Evolutionary conservation across 2,888 invertebrate species (phyloP).

Genomic region (Chloroclystis v-ata): DNA sequence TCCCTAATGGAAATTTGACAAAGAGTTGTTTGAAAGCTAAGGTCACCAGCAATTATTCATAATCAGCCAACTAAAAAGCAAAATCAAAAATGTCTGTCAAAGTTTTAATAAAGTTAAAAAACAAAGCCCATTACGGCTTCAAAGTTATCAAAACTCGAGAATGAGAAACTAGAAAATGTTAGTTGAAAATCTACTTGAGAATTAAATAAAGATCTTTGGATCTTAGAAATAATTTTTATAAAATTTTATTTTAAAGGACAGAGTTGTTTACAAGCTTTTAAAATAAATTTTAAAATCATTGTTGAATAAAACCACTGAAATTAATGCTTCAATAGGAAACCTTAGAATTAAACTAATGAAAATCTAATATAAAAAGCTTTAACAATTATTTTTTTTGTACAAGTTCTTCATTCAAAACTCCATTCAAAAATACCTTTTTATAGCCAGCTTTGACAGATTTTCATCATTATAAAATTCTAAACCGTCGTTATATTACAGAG

Average conservation of each 20-base stretch:
- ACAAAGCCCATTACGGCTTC: constrained; percentile 11
- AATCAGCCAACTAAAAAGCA: constrained; percentile 5
- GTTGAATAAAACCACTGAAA: no score
- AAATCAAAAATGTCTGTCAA: constrained; percentile 7
- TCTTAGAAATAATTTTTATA: not conserved
- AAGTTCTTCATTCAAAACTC: not conserved
- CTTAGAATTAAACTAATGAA: no score
- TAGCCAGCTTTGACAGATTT: not conserved
- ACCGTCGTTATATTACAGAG: not conserved
- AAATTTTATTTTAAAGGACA: not conserved
- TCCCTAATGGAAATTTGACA: no score
- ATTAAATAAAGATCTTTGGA: not conserved
- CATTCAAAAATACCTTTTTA: not conserved
- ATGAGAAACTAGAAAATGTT: constrained; percentile 1
- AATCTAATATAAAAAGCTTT: no score
- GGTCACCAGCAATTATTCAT: not conserved
- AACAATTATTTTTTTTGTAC: no score
- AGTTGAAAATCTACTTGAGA: constrained; percentile 1
- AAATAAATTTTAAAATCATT: no score
- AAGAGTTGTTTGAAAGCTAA: not conserved
- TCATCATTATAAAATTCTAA: constrained; percentile 5
- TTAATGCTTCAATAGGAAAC: no score
- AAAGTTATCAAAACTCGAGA: constrained; percentile 14
- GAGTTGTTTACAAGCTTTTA: no score
- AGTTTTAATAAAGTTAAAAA: constrained; percentile 14